phyloP scores from a whole-genome alignment of 2,113 vertebrate genomes.

The Rhinogobius similis region DNA sequence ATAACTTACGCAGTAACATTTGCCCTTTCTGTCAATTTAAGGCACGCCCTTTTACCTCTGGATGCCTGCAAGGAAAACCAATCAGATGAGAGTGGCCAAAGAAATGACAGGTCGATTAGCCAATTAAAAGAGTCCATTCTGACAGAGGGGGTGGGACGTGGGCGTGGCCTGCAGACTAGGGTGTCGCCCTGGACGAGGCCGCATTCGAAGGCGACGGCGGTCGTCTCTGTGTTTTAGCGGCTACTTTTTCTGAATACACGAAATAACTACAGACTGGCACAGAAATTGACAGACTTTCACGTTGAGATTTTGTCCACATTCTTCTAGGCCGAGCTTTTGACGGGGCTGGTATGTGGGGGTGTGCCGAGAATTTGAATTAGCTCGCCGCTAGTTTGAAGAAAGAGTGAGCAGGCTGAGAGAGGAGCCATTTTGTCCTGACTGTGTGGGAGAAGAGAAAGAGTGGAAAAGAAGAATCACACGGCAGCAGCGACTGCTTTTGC shows the following conservation, averaged over 20 bases:
- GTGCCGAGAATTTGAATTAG: conserved; percentile 77
- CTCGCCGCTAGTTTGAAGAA: conserved; percentile 80
- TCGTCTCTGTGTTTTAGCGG: conserved; percentile 75
- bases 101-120: conserved; percentile 20
- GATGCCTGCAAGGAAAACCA: conserved; percentile 37
- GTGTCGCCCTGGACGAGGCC: conserved; percentile 78
- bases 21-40: conserved; percentile 51
- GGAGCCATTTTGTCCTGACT: conserved; percentile 86
- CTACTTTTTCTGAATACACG: conserved; percentile 47
- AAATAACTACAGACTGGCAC: conserved; percentile 30
- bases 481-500: conserved; percentile 55
- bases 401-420: conserved; percentile 73
- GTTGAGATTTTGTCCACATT: conserved; percentile 21
- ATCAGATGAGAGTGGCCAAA: conserved; percentile 4
- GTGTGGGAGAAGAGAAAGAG: conserved; percentile 77
- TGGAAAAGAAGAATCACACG: conserved; percentile 69
- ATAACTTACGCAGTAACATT: conserved; percentile 51
- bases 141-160: conserved; percentile 58
- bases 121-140: conserved; percentile 36
- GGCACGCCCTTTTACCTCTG: conserved; percentile 45
- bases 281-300: conserved; percentile 30
- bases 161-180: conserved; percentile 64
- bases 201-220: conserved; percentile 83
- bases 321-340: conserved; percentile 39
- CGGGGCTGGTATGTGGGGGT: conserved; percentile 73